These are phyloP conservation scores for Mythimna loreyi DNA, from an alignment of 2,888 invertebrate species.

Conservation along the genomic window DNA sequence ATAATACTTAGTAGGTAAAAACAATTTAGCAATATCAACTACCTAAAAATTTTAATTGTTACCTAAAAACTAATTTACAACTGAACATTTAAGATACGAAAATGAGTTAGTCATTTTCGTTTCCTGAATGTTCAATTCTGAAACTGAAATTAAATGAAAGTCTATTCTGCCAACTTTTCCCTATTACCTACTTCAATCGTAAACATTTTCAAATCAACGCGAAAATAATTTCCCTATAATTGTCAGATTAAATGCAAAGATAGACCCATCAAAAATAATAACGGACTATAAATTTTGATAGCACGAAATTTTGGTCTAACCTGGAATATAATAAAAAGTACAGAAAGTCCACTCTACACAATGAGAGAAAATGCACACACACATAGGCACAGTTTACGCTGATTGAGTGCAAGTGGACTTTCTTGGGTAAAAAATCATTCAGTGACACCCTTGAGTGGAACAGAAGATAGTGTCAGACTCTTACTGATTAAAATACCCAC, in stretches of 20 bases:
- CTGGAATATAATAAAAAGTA: background rate
- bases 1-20: background rate
- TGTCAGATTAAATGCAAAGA: constrained; percentile 40
- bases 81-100: no score
- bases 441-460: no score
- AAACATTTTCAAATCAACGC: constrained; percentile 12
- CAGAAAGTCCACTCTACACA: background rate
- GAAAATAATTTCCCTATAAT: constrained; percentile 35
- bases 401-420: background rate
- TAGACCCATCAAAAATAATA: constrained; percentile 55
- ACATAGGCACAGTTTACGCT: background rate
- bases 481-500: no score
- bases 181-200: background rate
- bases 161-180: constrained; percentile 7
- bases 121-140: background rate
- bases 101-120: background rate
- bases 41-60: background rate
- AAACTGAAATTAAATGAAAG: background rate
- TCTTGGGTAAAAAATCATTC: no score
- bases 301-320: constrained; percentile 33
- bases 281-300: constrained; percentile 44
- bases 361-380: no score
- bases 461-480: no score
- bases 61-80: no score
- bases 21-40: background rate